Percentiles rank a stretch among this genome's conserved stretches.
Conservation (phyloP, 2,797 vertebrate species). For the Leucoraja ocellata region DNA sequence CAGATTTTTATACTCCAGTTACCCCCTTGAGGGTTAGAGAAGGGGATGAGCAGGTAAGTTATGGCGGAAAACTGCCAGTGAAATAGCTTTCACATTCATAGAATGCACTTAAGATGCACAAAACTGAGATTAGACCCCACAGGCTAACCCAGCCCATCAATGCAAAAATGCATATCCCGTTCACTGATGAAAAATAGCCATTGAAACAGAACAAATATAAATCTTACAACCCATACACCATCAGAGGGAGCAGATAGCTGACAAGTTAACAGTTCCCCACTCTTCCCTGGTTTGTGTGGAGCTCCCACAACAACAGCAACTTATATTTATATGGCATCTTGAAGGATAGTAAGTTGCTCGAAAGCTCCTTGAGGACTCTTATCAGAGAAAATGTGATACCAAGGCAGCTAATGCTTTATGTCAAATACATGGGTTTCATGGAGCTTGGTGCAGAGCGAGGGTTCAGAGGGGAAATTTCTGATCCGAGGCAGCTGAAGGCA, state of each 20-base stretch:
- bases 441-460: background rate
- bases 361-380: background rate
- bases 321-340: background rate
- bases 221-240: background rate
- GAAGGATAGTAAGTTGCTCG: background rate
- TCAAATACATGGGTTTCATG: background rate
- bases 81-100: background rate
- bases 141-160: slow-evolving; percentile 3
- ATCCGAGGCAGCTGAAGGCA: background rate
- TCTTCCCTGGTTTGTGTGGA: background rate
- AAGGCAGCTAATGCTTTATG: background rate
- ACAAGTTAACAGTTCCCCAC: background rate
- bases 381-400: background rate
- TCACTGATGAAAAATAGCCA: background rate
- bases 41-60: background rate
- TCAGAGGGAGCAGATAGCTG: background rate
- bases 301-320: background rate
- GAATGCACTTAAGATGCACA: background rate
- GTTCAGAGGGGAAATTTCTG: background rate
- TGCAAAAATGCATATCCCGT: background rate
- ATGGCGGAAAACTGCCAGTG: background rate
- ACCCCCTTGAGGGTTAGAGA: background rate
- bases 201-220: slow-evolving; percentile 2
- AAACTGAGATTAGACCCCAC: slow-evolving; percentile 9
- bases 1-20: slow-evolving; percentile 2